Evolutionary conservation across 1,140 invertebrate genomes (phyloP).

Genomic region (Solen grandis): DNA sequence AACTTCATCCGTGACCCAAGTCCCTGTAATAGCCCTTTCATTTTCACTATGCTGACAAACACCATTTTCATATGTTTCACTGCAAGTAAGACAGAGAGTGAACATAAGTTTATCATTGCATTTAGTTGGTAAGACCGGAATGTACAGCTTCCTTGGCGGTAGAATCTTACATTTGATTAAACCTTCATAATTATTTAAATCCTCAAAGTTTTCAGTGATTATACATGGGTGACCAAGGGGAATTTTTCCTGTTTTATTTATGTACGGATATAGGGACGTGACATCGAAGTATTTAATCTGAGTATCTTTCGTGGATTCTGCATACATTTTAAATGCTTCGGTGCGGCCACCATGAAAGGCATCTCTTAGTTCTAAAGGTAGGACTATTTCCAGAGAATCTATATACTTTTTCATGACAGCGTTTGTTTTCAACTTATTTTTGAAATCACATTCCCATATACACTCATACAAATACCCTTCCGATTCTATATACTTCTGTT

Average conservation of each 20-base stretch:
- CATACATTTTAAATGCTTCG: constrained; percentile 14
- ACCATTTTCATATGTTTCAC: background rate
- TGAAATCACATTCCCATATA: constrained; percentile 26
- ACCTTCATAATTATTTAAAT: constrained; percentile 9
- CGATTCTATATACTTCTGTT: constrained; percentile 24
- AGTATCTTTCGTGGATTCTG: background rate
- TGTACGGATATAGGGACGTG: constrained; percentile 1
- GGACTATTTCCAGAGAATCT: background rate
- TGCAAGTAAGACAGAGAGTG: background rate
- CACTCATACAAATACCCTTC: constrained; percentile 6
- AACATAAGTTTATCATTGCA: constrained; percentile 31
- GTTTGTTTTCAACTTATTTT: constrained; percentile 13
- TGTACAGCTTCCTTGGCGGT: background rate
- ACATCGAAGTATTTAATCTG: constrained; percentile 13
- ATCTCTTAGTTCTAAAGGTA: constrained; percentile 7
- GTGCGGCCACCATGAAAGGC: constrained; percentile 16
- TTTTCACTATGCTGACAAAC: constrained; percentile 12
- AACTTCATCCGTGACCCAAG: constrained; percentile 24
- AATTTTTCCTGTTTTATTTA: constrained; percentile 36
- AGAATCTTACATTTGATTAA: constrained; percentile 23
- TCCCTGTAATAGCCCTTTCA: background rate
- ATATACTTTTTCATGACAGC: background rate
- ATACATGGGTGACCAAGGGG: background rate
- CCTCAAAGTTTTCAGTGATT: background rate
- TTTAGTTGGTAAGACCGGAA: no score